Evolutionary conservation across 2,113 vertebrate genomes (phyloP).

Genomic region (Illadopsis cleaveri): DNA sequence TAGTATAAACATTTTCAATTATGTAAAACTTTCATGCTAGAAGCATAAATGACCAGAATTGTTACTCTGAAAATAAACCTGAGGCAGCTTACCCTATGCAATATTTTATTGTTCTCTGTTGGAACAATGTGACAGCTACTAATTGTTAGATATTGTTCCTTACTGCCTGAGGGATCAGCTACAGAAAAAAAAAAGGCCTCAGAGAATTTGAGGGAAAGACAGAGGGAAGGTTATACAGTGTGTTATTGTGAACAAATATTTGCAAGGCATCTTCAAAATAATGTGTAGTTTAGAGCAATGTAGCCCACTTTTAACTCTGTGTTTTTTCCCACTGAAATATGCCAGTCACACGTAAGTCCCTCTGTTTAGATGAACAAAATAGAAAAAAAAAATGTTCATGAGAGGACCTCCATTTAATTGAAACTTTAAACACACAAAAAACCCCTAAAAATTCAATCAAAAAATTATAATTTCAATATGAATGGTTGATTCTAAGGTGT

Average conservation of each 20-base stretch:
- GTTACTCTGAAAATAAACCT: neutral
- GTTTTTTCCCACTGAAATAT: neutral
- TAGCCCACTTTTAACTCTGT: neutral
- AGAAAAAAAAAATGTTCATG: neutral
- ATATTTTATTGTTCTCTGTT: neutral
- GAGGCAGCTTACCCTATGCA: neutral
- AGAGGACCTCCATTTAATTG: neutral
- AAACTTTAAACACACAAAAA: neutral
- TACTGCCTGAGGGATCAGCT: neutral
- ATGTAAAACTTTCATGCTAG: neutral
- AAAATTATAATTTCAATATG: neutral
- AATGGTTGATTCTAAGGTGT: neutral
- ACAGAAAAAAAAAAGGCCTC: neutral
- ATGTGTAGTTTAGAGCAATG: neutral
- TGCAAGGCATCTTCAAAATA: neutral
- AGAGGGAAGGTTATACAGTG: neutral
- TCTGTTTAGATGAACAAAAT: neutral
- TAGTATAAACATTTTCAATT: neutral
- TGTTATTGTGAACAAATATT: constrained; percentile 19
- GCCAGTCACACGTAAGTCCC: neutral
- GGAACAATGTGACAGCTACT: neutral
- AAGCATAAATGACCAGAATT: neutral
- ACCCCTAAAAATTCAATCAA: neutral
- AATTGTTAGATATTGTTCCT: constrained; percentile 8
- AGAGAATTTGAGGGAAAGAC: neutral